Percentiles rank a stretch among this genome's conserved stretches.
These are phyloP conservation scores for Nemotelus pantherinus DNA, from an alignment of 2,888 invertebrate species.

Conservation along the genomic window DNA sequence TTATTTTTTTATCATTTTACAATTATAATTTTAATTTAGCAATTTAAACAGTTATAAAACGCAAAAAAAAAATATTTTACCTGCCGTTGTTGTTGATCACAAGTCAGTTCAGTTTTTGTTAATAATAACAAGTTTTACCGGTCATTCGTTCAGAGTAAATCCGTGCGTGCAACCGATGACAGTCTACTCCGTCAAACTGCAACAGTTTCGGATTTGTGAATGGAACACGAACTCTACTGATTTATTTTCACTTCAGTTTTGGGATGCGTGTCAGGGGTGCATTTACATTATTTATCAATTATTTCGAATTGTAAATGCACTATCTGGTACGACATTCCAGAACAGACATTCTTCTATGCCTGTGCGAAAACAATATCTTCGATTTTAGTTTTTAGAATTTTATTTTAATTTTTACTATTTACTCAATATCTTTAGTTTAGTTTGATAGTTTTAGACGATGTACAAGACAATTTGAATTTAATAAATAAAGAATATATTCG, in stretches of 20 bases:
- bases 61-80: no score
- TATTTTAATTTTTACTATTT: constrained; percentile 46
- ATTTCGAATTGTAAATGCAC: constrained; percentile 94
- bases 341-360: constrained; percentile 66
- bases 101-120: no score
- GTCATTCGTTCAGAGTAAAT: no score
- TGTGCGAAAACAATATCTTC: constrained; percentile 41
- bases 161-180: no score
- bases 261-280: constrained; percentile 98
- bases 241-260: constrained; percentile 66
- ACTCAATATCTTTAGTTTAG: constrained; percentile 39
- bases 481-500: no score
- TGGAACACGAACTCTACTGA: no score
- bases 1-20: no score
- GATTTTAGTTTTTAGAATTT: constrained; percentile 36
- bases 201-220: neutral
- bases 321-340: constrained; percentile 99
- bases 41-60: no score
- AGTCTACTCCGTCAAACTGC: neutral
- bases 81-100: no score
- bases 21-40: no score
- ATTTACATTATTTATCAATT: constrained; percentile 80
- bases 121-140: no score
- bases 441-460: neutral
- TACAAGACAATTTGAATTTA: no score